Evolutionary conservation across 92 coral and sea anemone genomes (phyloP).

Genomic region (Heliopora coerulea): DNA sequence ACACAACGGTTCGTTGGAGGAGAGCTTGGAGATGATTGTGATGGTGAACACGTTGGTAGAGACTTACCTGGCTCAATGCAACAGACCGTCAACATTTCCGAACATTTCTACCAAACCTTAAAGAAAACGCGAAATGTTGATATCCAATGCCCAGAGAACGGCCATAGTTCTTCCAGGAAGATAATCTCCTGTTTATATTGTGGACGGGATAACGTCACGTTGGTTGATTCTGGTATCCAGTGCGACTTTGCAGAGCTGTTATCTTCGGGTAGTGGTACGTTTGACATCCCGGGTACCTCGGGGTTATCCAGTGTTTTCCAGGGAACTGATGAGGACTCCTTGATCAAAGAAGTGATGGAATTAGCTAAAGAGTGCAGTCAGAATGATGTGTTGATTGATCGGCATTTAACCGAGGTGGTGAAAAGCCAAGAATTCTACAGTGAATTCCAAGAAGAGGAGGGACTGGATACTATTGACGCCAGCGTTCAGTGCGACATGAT

Average conservation of each 20-base stretch:
- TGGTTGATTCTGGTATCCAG: constrained; percentile 7
- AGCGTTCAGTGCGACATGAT: neutral
- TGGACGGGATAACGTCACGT: neutral
- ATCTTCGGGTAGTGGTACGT: constrained; percentile 8
- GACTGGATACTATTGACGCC: neutral
- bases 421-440: constrained; percentile 3
- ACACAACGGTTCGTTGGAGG: neutral
- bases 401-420: constrained; percentile 28
- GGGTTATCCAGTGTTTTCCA: constrained; percentile 12
- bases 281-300: neutral
- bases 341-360: constrained; percentile 39
- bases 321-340: constrained; percentile 15
- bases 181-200: neutral
- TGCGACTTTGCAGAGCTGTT: constrained; percentile 34
- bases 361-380: constrained; percentile 36
- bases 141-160: neutral
- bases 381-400: constrained; percentile 40
- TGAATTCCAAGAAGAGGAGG: constrained; percentile 18
- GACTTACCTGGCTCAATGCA: neutral
- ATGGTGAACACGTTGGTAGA: neutral
- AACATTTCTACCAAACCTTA: neutral
- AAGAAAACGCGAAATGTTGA: constrained; percentile 26
- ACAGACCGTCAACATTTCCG: no score
- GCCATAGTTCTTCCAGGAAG: neutral
- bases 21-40: neutral